phyloP scores from a whole-genome alignment of 30 jellyfish, hydroid and myxozoan genomes.

The Hydractinia symbiolongicarpus region DNA sequence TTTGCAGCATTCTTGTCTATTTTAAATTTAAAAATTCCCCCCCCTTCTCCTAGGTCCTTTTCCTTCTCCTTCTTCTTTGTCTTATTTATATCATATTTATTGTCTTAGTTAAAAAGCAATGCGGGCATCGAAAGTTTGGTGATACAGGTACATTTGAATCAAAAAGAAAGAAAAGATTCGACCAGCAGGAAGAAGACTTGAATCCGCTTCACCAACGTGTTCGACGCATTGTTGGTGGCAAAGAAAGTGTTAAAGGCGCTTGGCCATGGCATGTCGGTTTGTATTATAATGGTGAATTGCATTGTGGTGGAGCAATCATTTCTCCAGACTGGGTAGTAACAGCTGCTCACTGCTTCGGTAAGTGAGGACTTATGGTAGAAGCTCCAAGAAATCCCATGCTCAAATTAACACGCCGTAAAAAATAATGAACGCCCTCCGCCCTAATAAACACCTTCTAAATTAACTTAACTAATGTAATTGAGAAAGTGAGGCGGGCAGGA shows the following conservation, averaged over 20 bases:
- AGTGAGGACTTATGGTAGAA: slow-evolving; percentile 16
- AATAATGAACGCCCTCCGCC: too few relatives aligned
- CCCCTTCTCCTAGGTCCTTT: too few relatives aligned
- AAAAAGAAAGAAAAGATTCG: slow-evolving; percentile 3
- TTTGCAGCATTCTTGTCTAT: too few relatives aligned
- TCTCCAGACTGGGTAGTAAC: slow-evolving; percentile 75
- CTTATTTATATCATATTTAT: not conserved
- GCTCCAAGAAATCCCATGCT: too few relatives aligned
- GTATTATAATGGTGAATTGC: slow-evolving; percentile 46
- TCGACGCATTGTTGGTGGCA: slow-evolving; percentile 74
- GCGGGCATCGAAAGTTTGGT: slow-evolving; percentile 9
- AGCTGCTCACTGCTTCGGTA: slow-evolving; percentile 86
- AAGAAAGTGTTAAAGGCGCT: slow-evolving; percentile 46
- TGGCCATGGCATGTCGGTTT: slow-evolving; percentile 92
- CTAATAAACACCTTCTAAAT: too few relatives aligned
- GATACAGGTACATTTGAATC: not conserved
- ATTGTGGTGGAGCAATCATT: slow-evolving; percentile 72
- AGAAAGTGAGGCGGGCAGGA: too few relatives aligned
- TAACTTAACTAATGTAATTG: too few relatives aligned
- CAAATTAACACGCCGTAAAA: too few relatives aligned
- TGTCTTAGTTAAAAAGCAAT: not conserved
- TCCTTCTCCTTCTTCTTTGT: too few relatives aligned
- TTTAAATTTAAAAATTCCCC: too few relatives aligned
- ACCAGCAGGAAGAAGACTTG: not conserved
- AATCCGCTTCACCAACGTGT: not conserved